phyloP scores from a whole-genome alignment of 2,113 vertebrate genomes.

The Phocoena phocoena region DNA sequence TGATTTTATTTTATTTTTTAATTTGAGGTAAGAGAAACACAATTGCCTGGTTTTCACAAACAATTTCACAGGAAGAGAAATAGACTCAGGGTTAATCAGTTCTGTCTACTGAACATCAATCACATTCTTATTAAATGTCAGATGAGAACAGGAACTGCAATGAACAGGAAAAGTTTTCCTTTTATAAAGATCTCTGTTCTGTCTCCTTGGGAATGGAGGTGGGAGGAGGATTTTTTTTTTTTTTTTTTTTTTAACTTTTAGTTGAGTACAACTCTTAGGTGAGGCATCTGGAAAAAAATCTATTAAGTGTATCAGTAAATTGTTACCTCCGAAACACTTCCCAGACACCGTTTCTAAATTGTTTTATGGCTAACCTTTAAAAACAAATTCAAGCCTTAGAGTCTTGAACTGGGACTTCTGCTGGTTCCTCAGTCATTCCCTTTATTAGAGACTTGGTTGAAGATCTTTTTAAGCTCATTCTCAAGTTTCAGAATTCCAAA shows the following conservation, averaged over 20 bases:
- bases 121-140: slow-evolving; percentile 1
- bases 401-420: rapidly evolving
- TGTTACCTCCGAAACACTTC: neutral
- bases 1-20: neutral
- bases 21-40: neutral
- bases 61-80: slow-evolving; percentile 40
- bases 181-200: neutral
- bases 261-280: neutral
- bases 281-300: neutral
- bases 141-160: neutral
- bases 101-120: neutral
- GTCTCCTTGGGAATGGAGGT: neutral
- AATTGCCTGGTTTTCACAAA: neutral
- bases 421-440: neutral
- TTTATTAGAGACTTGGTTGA: slow-evolving; percentile 46
- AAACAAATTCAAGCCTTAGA: slow-evolving; percentile 4
- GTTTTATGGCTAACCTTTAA: neutral
- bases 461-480: slow-evolving; percentile 31
- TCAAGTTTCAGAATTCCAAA: slow-evolving; percentile 55
- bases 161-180: neutral
- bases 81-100: neutral
- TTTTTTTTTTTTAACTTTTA: neutral
- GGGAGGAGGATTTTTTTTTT: neutral
- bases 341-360: neutral
- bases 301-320: neutral